A percentile compares a stretch with the other conserved stretches of the same genome.
Evolutionary conservation across 2,797 vertebrate species (phyloP).

Genomic region (Sebastes trivittatus): DNA sequence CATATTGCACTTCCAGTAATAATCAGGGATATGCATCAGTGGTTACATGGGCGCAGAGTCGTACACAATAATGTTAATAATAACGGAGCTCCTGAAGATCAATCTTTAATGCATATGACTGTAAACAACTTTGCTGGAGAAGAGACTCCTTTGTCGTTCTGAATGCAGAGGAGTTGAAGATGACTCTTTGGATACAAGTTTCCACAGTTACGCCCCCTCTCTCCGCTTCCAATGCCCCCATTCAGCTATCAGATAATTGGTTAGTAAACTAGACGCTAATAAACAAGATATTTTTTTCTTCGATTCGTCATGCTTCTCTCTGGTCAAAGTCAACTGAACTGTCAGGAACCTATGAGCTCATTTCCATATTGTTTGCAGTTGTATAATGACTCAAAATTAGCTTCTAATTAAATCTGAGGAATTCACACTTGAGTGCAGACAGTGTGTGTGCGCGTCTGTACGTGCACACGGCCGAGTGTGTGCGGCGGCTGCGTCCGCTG

Average conservation of each 20-base stretch:
- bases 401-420: conserved; percentile 81
- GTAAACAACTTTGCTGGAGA: conserved; percentile 1
- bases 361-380: conserved; percentile 82
- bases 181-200: conserved; percentile 15
- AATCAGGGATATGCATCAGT: conserved; percentile 3
- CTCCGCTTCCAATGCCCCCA: conserved; percentile 11
- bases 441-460: conserved; percentile 49
- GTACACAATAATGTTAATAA: conserved; percentile 17
- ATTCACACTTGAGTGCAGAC: conserved; percentile 79
- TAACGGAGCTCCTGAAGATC: neutral
- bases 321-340: conserved; percentile 72
- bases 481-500: conserved; percentile 39
- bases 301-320: conserved; percentile 52
- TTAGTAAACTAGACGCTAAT: conserved; percentile 54
- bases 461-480: conserved; percentile 8
- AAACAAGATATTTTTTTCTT: conserved; percentile 44
- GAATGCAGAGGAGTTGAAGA: conserved; percentile 9
- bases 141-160: neutral
- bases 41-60: neutral
- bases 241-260: conserved; percentile 55
- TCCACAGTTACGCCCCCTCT: conserved; percentile 6
- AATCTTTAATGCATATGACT: neutral
- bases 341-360: conserved; percentile 72
- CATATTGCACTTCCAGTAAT: conserved; percentile 2
- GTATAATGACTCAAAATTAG: conserved; percentile 82